Conservation (phyloP, 2,113 vertebrate genomes). For the Lota lota region DNA sequence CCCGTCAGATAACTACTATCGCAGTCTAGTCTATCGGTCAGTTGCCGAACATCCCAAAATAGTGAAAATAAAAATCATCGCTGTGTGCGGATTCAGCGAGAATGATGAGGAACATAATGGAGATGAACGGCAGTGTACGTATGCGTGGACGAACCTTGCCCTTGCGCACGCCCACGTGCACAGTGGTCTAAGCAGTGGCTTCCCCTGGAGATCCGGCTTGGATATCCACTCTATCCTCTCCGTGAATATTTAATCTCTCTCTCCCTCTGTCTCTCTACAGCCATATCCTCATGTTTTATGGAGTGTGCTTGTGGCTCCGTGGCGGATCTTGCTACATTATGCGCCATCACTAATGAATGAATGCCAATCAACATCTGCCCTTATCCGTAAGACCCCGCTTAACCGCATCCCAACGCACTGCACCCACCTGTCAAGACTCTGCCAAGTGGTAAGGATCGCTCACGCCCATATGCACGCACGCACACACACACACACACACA, state of each 20-base stretch:
- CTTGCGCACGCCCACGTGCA: background rate
- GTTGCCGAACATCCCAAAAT: too few relatives aligned
- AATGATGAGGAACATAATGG: too few relatives aligned
- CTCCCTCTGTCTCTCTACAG: conserved; percentile 17
- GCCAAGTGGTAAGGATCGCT: background rate
- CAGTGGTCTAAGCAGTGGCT: background rate
- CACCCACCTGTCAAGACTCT: background rate
- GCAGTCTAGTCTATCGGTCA: too few relatives aligned
- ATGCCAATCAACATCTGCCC: conserved; percentile 52
- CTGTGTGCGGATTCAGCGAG: background rate
- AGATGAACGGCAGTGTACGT: background rate
- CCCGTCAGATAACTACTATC: too few relatives aligned
- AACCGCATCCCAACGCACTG: background rate
- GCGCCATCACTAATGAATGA: conserved; percentile 68
- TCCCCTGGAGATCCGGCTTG: conserved; percentile 17
- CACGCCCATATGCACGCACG: background rate
- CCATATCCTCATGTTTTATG: conserved; percentile 67
- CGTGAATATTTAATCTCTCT: conserved; percentile 61
- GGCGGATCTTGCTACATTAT: conserved; percentile 64
- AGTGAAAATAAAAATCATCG: too few relatives aligned
- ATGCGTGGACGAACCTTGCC: background rate
- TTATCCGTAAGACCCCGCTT: background rate
- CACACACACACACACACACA: background rate
- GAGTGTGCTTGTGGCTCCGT: conserved; percentile 43
- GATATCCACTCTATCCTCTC: conserved; percentile 40